These are phyloP conservation scores for Entosphenus tridentatus DNA, from an alignment of 2,113 vertebrate genomes.

Conservation along the genomic window DNA sequence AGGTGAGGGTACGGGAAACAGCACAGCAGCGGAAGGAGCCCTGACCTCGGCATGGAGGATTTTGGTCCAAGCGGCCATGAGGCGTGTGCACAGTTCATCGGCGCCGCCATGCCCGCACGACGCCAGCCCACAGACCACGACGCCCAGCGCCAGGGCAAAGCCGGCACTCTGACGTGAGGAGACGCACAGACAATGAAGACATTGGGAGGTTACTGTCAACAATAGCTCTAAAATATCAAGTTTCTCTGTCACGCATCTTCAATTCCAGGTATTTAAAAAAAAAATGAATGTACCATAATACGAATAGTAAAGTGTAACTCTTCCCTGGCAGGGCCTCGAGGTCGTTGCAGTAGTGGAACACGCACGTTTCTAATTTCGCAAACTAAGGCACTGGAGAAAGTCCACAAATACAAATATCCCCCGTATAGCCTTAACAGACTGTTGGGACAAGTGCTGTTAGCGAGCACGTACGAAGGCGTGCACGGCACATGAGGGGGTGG, in stretches of 20 bases:
- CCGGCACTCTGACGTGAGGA: slow-evolving; percentile 39
- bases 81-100: slow-evolving; percentile 39
- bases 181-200: not conserved
- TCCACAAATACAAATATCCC: not conserved
- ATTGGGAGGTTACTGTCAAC: not conserved
- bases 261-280: not conserved
- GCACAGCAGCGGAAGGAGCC: slow-evolving; percentile 24
- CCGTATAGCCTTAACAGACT: not conserved
- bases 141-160: slow-evolving; percentile 63
- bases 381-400: not conserved
- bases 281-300: not conserved
- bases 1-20: too few species aligned
- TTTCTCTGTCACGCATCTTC: not conserved
- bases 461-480: not conserved
- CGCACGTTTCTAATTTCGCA: too few species aligned
- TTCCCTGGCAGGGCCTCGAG: not conserved
- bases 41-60: slow-evolving; percentile 66
- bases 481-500: not conserved
- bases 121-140: slow-evolving; percentile 49
- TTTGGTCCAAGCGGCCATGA: slow-evolving; percentile 63
- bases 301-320: not conserved
- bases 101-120: slow-evolving; percentile 63
- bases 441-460: not conserved
- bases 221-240: not conserved
- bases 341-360: not conserved